phyloP scores from a whole-genome alignment of 2,797 vertebrate species.

The Ceyx erithaca region DNA sequence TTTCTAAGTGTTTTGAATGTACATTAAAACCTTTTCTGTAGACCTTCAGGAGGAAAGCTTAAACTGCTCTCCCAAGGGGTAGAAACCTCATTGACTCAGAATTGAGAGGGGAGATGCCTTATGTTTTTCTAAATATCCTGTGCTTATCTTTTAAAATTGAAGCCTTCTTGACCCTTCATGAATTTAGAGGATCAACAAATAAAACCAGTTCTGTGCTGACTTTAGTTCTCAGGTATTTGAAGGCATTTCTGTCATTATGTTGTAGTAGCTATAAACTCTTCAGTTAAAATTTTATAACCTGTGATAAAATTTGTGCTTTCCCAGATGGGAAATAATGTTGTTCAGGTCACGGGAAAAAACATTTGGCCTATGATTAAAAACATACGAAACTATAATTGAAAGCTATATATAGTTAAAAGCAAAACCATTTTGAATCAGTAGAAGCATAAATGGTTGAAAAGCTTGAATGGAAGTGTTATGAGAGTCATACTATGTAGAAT shows the following conservation, averaged over 20 bases:
- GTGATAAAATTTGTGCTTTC: neutral
- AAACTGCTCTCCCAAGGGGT: neutral
- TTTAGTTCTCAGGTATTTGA: neutral
- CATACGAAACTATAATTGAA: neutral
- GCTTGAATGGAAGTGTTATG: neutral
- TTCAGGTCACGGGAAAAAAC: neutral
- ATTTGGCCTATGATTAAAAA: neutral
- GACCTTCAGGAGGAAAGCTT: neutral
- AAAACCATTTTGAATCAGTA: neutral
- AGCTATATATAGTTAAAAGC: neutral
- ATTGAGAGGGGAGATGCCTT: neutral
- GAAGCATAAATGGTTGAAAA: neutral
- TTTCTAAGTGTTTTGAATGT: neutral
- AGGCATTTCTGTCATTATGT: neutral
- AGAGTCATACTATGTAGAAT: neutral
- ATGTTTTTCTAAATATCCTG: neutral
- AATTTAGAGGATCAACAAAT: neutral
- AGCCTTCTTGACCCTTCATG: neutral
- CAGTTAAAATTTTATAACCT: neutral
- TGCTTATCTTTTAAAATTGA: neutral
- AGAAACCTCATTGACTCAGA: neutral
- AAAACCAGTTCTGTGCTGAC: neutral
- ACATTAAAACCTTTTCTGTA: neutral
- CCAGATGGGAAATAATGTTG: neutral
- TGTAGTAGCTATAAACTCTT: neutral